phyloP scores from a whole-genome alignment of 1,140 invertebrate species.

The Akabosia matsudoensis region DNA sequence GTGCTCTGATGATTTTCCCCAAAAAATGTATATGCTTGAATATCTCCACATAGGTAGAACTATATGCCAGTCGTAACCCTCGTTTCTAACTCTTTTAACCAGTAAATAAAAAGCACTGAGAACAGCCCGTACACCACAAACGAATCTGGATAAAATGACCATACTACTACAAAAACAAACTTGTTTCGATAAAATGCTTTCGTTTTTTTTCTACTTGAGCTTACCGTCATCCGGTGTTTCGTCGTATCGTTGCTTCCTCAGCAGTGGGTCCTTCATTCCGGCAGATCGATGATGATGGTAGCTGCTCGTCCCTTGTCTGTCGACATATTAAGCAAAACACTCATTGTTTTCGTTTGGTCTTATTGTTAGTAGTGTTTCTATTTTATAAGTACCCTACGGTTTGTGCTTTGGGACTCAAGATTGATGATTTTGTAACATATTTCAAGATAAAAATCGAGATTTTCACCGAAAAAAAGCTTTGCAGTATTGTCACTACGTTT shows the following conservation, averaged over 20 bases:
- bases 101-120: conserved; percentile 7
- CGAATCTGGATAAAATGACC: background rate
- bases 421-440: background rate
- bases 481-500: no score
- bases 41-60: no score
- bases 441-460: no score
- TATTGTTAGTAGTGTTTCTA: background rate
- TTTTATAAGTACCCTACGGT: background rate
- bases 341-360: background rate
- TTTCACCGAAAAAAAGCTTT: no score
- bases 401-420: no score
- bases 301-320: conserved; percentile 20
- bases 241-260: conserved; percentile 45
- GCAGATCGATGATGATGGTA: conserved; percentile 27
- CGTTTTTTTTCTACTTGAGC: conserved; percentile 8
- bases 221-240: conserved; percentile 45
- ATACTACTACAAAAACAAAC: background rate
- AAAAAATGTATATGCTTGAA: no score
- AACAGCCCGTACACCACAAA: background rate
- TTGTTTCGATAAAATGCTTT: background rate
- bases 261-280: conserved; percentile 41
- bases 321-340: conserved; percentile 20
- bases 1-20: no score
- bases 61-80: background rate
- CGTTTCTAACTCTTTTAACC: background rate